Evolutionary conservation across 2,113 vertebrate genomes (phyloP), one percentile per base, ranked within the genome.

Genomic region (Oreotragus oreotragus): DNA sequence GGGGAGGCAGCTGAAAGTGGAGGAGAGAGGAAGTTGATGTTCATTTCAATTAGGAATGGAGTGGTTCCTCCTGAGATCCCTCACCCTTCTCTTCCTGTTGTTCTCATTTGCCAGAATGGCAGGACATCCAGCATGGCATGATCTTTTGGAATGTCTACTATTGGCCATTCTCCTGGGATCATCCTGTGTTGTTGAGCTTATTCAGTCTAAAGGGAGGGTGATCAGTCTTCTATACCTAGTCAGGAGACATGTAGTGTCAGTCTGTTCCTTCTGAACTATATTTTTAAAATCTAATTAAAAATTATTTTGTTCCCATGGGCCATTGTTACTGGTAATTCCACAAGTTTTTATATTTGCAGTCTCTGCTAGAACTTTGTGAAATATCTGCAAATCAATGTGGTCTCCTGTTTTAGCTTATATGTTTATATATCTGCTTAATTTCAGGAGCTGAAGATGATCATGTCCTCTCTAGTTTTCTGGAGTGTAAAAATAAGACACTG

Each of bases 401-500:
- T 62, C 8, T 17, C 39, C 16, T 88, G 11, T 25, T 80, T 64
- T 93, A 62, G 16, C 60, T 60, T 88, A 83, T 62, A 21, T 86
- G 10, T 45, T 60, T 84, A 58, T 66, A 45, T 62, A 36, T 81
- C 80, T 96, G 30, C 76, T 96, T 95, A 17, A 62, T 96, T 97
- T 66, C 91, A 98, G 97, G 89, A 88, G 66, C 27, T 64, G 88
- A 94, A 81, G 49, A 92, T 76, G 15, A 11, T 92, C 70, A 88
- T 43, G 51, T 90, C 81, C 16, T 97, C 66, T 81, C 19, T 51
- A 97, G 85, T 43, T 25, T 92, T 43, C 77, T 96, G 85, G 91
- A 98, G 53, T 98, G 97, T 88, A 97, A 92, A 95, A 97, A 84
- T 76, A 45, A 90, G n/a, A 88, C 58, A 25, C 0, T 94, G 76